phyloP scores from a whole-genome alignment of 2,888 invertebrate species.

The Sarcophaga variegata region DNA sequence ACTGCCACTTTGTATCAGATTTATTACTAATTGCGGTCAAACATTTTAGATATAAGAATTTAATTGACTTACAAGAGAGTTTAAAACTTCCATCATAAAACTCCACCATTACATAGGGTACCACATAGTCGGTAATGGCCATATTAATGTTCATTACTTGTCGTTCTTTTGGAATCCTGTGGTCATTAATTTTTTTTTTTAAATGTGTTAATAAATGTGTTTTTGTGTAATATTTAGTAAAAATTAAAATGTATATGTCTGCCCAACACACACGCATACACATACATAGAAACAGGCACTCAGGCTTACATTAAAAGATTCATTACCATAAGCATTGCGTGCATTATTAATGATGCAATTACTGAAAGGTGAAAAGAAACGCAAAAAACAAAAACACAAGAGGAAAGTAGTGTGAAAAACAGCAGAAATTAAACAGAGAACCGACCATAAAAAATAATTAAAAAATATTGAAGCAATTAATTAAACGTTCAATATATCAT shows the following conservation, averaged over 20 bases:
- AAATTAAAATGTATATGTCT: background rate
- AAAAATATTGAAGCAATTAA: constrained; percentile 24
- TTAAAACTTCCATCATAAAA: too few relatives aligned
- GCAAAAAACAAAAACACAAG: background rate
- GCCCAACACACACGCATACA: background rate
- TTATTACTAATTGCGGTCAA: too few relatives aligned
- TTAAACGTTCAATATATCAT: constrained; percentile 14
- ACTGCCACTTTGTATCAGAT: too few relatives aligned
- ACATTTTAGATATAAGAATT: too few relatives aligned
- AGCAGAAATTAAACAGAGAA: constrained; percentile 17
- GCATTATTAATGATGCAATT: constrained; percentile 46
- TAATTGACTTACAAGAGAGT: too few relatives aligned
- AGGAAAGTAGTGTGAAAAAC: background rate
- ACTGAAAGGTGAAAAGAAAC: constrained; percentile 25
- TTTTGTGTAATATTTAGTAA: background rate
- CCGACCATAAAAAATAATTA: constrained; percentile 24
- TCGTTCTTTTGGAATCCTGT: constrained; percentile 41
- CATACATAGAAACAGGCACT: background rate
- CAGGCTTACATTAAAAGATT: background rate
- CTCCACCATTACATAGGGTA: too few relatives aligned
- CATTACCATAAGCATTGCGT: constrained; percentile 13
- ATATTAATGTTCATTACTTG: background rate
- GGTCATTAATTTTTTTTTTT: constrained; percentile 49
- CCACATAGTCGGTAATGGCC: background rate
- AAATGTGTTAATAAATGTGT: constrained; percentile 9